Percentiles rank a stretch among this genome's conserved stretches.
phyloP scores from a whole-genome alignment of 2,888 invertebrate species.

The Melolontha melolontha region DNA sequence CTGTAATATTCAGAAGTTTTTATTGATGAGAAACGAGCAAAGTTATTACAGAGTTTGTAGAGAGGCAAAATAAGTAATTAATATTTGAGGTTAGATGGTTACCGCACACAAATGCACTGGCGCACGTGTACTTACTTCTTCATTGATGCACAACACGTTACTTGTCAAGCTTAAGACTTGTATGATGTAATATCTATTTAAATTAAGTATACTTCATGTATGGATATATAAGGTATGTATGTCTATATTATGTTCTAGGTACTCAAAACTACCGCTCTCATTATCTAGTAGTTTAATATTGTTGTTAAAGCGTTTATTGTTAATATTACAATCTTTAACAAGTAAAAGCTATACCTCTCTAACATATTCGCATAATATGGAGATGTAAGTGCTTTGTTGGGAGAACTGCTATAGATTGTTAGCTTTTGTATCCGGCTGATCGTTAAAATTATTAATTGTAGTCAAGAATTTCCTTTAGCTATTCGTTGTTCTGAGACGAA shows the following conservation, averaged over 20 bases:
- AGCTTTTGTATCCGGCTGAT: constrained; percentile 36
- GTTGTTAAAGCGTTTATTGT: too few relatives aligned
- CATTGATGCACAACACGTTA: not conserved
- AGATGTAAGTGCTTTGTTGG: constrained; percentile 34
- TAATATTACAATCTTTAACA: not conserved
- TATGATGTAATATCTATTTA: too few relatives aligned
- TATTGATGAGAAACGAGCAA: constrained; percentile 31
- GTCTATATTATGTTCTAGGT: too few relatives aligned
- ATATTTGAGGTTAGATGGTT: constrained; percentile 24
- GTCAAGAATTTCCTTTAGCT: constrained; percentile 42
- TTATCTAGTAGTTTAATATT: too few relatives aligned
- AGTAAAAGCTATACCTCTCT: constrained; percentile 15
- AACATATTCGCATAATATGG: constrained; percentile 13
- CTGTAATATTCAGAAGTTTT: constrained; percentile 9
- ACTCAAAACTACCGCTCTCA: too few relatives aligned
- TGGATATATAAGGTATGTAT: too few relatives aligned
- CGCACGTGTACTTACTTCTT: too few relatives aligned
- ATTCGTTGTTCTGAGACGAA: constrained; percentile 36
- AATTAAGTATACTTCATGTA: too few relatives aligned
- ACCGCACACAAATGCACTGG: too few relatives aligned
- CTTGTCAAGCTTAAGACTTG: too few relatives aligned
- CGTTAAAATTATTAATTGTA: constrained; percentile 46
- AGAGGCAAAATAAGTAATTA: constrained; percentile 33
- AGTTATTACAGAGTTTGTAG: constrained; percentile 28
- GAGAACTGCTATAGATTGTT: constrained; percentile 2